phyloP scores from a whole-genome alignment of 35 echinoderm and acorn worm genomes.

The Ophioderma brevispina region DNA sequence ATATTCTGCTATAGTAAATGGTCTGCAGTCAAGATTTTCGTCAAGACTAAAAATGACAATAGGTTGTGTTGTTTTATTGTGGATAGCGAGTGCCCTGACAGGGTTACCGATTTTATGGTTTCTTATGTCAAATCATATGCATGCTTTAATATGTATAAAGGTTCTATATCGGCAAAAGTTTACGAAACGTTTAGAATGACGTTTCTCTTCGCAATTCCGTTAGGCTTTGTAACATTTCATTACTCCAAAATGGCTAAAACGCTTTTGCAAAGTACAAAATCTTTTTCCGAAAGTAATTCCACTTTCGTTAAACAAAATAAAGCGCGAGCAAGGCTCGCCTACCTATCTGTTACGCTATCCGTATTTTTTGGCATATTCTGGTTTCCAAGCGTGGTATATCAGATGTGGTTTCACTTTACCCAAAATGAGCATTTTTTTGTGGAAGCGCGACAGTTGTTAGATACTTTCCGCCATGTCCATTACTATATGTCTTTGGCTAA shows the following conservation, averaged over 20 bases:
- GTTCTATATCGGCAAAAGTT: background rate
- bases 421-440: background rate
- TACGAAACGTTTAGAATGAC: background rate
- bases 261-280: background rate
- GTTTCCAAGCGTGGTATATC: constrained; percentile 77
- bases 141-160: background rate
- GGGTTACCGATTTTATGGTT: background rate
- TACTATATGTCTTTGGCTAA: constrained; percentile 10
- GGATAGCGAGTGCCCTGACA: background rate
- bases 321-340: constrained; percentile 65
- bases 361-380: constrained; percentile 85
- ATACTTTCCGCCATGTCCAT: background rate
- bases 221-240: background rate
- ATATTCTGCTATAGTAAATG: constrained; percentile 37
- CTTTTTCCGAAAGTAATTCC: background rate
- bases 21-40: background rate
- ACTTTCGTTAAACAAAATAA: constrained; percentile 39
- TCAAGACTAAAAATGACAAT: background rate
- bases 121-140: background rate
- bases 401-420: constrained; percentile 51
- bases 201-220: background rate
- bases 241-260: background rate
- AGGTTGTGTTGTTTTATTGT: background rate
- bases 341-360: constrained; percentile 60
- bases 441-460: background rate